These are phyloP conservation scores for Phaenicophaeus curvirostris DNA, from an alignment of 2,797 vertebrate genomes.

Conservation along the genomic window DNA sequence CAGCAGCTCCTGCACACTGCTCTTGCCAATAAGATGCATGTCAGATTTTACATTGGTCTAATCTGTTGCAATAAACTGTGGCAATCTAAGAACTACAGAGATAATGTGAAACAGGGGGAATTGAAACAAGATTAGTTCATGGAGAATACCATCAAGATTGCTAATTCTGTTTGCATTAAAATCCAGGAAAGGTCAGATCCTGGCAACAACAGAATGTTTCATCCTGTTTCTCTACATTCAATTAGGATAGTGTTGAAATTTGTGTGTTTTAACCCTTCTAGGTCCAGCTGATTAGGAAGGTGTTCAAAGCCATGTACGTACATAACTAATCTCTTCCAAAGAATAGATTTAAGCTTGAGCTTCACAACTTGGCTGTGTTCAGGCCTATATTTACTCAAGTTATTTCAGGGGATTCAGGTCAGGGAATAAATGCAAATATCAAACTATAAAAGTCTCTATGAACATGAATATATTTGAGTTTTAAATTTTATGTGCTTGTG, in stretches of 20 bases:
- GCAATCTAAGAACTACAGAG: not conserved
- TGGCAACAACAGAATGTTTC: not conserved
- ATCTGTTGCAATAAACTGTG: conserved; percentile 28
- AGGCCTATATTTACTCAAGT: not conserved
- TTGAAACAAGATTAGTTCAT: not conserved
- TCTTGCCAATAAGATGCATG: conserved; percentile 61
- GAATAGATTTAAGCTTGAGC: not conserved
- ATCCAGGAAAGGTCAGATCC: not conserved
- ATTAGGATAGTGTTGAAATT: not conserved
- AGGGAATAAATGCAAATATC: not conserved
- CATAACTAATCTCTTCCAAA: not conserved
- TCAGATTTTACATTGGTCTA: conserved; percentile 55
- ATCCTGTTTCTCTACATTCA: not conserved
- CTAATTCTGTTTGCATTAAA: not conserved
- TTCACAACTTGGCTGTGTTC: not conserved
- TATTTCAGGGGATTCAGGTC: not conserved
- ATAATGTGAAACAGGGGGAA: not conserved
- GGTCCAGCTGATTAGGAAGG: not conserved
- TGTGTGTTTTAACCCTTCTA: not conserved
- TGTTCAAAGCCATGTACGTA: not conserved
- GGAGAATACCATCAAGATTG: not conserved
- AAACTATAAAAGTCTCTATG: not conserved
- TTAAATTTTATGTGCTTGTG: not conserved
- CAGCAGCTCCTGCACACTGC: conserved; percentile 19
- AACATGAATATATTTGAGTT: not conserved